These are phyloP conservation scores for Caenorhabditis becei DNA, from an alignment of 2,888 invertebrate genomes.

Conservation along the genomic window DNA sequence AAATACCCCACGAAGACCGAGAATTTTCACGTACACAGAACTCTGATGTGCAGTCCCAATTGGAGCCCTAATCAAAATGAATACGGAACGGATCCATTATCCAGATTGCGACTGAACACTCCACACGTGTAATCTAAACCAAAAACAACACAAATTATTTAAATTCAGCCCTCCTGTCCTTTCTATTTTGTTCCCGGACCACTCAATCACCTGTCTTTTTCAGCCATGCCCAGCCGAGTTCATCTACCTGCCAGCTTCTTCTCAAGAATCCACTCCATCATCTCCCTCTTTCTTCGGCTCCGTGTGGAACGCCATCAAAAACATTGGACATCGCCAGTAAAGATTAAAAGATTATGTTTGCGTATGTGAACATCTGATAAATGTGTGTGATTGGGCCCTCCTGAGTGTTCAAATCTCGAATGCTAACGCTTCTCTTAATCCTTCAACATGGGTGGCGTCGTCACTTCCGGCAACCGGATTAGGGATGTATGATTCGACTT, in stretches of 20 bases:
- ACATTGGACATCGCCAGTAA: background rate
- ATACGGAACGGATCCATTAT: too few species aligned
- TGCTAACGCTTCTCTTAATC: background rate
- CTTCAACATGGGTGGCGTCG: background rate
- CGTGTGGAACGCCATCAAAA: conserved; percentile 29
- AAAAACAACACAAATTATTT: too few species aligned
- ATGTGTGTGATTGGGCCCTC: background rate
- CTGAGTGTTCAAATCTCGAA: too few species aligned
- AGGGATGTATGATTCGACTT: background rate
- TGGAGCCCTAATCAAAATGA: too few species aligned
- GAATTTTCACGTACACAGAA: too few species aligned
- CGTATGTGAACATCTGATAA: background rate
- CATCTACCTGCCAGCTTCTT: conserved; percentile 35
- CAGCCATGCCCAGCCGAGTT: conserved; percentile 57
- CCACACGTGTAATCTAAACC: too few species aligned
- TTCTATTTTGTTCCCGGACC: background rate
- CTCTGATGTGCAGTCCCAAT: too few species aligned
- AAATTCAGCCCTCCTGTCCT: too few species aligned
- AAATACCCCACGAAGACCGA: too few species aligned
- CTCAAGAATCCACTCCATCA: background rate
- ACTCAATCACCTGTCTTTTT: conserved; percentile 16
- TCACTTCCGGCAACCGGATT: background rate
- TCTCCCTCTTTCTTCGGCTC: conserved; percentile 14
- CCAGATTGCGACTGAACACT: too few species aligned
- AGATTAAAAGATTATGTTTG: background rate